A percentile compares a stretch with the other conserved stretches of the same genome.
Conservation (phyloP, 2,888 invertebrate species). For the Heliconius erato region DNA sequence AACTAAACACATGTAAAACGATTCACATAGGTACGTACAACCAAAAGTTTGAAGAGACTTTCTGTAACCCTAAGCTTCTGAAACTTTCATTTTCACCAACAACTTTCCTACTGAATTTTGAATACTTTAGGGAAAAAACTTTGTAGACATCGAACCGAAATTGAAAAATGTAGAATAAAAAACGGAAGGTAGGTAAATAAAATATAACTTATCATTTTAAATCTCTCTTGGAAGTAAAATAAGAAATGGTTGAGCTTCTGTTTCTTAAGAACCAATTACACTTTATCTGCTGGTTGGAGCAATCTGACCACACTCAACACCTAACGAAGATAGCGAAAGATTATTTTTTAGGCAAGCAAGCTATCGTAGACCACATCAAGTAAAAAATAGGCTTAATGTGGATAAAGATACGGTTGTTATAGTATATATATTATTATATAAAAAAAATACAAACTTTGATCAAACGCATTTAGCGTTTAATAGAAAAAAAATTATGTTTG, state of each 20-base stretch:
- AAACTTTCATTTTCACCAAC: conserved; percentile 15
- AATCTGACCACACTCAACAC: background rate
- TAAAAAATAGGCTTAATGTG: no score
- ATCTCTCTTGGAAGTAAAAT: no score
- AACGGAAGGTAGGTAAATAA: background rate
- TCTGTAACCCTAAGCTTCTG: conserved; percentile 9
- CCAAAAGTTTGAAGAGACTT: conserved; percentile 25
- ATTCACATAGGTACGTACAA: conserved; percentile 5
- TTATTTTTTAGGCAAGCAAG: no score
- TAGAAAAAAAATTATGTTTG: no score
- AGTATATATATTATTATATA: no score
- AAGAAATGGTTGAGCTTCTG: background rate
- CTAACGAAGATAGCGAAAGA: background rate
- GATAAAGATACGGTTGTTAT: no score
- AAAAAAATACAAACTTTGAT: no score
- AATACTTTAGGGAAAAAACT: conserved; percentile 22
- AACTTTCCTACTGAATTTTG: conserved; percentile 26
- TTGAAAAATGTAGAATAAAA: background rate
- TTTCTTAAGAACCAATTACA: background rate
- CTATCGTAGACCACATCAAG: no score
- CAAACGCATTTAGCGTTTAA: no score
- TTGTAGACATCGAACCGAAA: conserved; percentile 12
- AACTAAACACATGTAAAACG: conserved; percentile 8
- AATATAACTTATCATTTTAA: background rate
- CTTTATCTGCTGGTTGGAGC: background rate